These are phyloP conservation scores for Bellardia bayeri DNA, from an alignment of 2,888 invertebrate species.

Conservation along the genomic window DNA sequence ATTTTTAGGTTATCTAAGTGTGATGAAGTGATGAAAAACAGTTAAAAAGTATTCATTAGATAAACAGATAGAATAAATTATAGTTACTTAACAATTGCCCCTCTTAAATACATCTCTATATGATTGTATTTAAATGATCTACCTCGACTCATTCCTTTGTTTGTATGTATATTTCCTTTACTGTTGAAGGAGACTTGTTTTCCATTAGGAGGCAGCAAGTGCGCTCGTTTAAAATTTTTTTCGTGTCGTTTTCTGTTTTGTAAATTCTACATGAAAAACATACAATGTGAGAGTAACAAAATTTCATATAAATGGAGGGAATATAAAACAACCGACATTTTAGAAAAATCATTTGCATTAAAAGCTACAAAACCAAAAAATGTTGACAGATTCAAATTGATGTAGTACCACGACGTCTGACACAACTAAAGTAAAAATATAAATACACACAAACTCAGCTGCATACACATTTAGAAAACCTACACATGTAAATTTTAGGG, in stretches of 20 bases:
- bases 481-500: too few relatives aligned
- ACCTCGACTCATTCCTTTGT: conserved; percentile 24
- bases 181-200: conserved; percentile 54
- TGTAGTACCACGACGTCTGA: neutral
- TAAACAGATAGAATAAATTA: too few relatives aligned
- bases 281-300: neutral
- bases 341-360: conserved; percentile 13
- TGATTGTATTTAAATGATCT: conserved; percentile 8
- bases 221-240: neutral
- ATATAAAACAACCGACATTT: conserved; percentile 8
- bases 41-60: too few relatives aligned
- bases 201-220: conserved; percentile 38
- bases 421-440: neutral
- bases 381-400: conserved; percentile 1
- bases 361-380: neutral
- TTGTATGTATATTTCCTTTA: conserved; percentile 20
- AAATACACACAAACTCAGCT: neutral
- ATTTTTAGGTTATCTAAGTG: too few relatives aligned
- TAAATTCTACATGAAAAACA: neutral
- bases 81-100: neutral
- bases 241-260: conserved; percentile 16
- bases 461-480: too few relatives aligned
- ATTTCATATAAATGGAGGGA: neutral
- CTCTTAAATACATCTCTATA: neutral
- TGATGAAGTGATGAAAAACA: too few relatives aligned